Percentiles rank a stretch among this genome's conserved stretches.
phyloP scores from a whole-genome alignment of 2,888 invertebrate species.

The Drosophila setosimentum region DNA sequence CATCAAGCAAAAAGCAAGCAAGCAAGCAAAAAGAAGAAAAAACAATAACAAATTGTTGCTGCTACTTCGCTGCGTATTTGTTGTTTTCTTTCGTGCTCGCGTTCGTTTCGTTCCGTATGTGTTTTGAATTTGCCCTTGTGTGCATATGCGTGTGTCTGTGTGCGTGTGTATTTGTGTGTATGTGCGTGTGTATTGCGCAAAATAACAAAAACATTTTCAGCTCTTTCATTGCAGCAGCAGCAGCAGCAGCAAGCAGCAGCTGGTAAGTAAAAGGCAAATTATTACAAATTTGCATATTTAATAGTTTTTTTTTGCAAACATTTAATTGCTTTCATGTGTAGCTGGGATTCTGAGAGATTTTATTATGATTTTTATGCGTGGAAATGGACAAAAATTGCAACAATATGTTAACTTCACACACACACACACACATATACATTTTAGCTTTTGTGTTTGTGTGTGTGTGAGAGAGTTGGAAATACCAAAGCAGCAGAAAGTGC shows the following conservation, averaged over 20 bases:
- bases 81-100: slow-evolving; percentile 46
- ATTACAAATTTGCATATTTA: slow-evolving; percentile 27
- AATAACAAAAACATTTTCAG: slow-evolving; percentile 45
- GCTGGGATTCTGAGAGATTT: slow-evolving; percentile 24
- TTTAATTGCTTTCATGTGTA: slow-evolving; percentile 25
- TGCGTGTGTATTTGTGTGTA: slow-evolving; percentile 11
- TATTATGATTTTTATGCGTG: slow-evolving; percentile 35
- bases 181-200: slow-evolving; percentile 33
- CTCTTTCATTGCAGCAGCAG: slow-evolving; percentile 17
- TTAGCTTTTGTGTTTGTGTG: slow-evolving; percentile 11
- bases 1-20: slow-evolving; percentile 21
- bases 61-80: slow-evolving; percentile 28
- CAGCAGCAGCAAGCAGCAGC: slow-evolving; percentile 28
- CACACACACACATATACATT: slow-evolving; percentile 25
- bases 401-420: slow-evolving; percentile 73
- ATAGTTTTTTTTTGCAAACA: slow-evolving; percentile 31
- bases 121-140: slow-evolving; percentile 30
- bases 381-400: slow-evolving; percentile 57
- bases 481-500: slow-evolving; percentile 52
- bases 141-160: slow-evolving; percentile 2
- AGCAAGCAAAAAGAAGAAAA: slow-evolving; percentile 12
- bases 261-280: slow-evolving; percentile 49
- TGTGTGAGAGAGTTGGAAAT: slow-evolving; percentile 47
- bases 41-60: slow-evolving; percentile 68
- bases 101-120: slow-evolving; percentile 38